These are phyloP conservation scores for Palythoa grandiflora DNA, from an alignment of 92 coral and sea anemone genomes.

Conservation along the genomic window DNA sequence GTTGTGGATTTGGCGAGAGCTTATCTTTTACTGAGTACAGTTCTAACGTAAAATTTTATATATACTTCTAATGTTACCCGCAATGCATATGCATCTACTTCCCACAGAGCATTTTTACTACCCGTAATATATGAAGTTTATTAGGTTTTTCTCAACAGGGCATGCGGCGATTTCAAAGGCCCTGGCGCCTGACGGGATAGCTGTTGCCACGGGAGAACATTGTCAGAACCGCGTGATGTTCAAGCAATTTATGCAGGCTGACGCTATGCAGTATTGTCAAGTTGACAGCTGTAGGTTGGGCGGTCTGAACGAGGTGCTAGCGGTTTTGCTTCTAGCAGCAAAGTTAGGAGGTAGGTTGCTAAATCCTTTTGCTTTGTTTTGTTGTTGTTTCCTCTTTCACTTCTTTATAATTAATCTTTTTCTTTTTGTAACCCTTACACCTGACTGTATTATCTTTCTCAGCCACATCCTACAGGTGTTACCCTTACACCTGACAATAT, in stretches of 20 bases:
- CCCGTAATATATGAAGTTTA: background rate
- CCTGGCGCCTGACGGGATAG: slow-evolving; percentile 88
- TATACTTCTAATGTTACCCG: too few relatives aligned
- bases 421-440: too few relatives aligned
- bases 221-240: slow-evolving; percentile 98
- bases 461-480: too few relatives aligned
- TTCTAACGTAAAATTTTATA: too few relatives aligned
- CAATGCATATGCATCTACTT: too few relatives aligned
- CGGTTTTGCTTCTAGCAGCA: slow-evolving; percentile 92
- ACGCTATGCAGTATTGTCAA: slow-evolving; percentile 95
- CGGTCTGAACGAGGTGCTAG: slow-evolving; percentile 91
- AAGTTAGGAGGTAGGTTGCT: slow-evolving; percentile 83
- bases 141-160: slow-evolving; percentile 48
- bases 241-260: slow-evolving; percentile 91
- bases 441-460: too few relatives aligned
- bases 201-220: slow-evolving; percentile 98
- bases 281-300: slow-evolving; percentile 98
- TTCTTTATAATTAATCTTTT: too few relatives aligned
- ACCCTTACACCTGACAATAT: too few relatives aligned
- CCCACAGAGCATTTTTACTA: too few relatives aligned
- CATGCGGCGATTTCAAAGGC: slow-evolving; percentile 94
- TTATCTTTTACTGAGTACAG: too few relatives aligned
- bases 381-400: too few relatives aligned
- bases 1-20: too few relatives aligned
- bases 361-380: background rate